Base-by-base conservation (phyloP, 2,797 vertebrate genomes). In the Silurus aristotelis region DNA sequence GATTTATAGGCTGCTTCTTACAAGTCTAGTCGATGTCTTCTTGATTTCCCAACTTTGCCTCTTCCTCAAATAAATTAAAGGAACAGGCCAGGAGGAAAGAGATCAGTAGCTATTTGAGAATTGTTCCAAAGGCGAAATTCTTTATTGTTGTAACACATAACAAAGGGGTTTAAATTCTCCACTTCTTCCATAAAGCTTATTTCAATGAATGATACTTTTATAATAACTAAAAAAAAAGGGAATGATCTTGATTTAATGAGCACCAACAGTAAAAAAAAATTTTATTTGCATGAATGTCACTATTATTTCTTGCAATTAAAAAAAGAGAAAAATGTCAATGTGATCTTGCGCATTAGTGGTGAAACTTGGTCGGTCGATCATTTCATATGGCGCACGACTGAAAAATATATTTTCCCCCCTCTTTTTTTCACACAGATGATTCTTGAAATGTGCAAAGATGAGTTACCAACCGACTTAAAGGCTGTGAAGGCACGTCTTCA, bases 401-500 rank as follows among this genome's bases (percentile, higher is more conserved):
- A 12, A 25, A 66, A 58, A 58, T 38, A 75, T 31, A 25, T 4
- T 38, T 55, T 0, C 20, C 9, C 27, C 7, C 25, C n/a, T 9
- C 22, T 31, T 31, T 31, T 83, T 6, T 10, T n/a, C 25, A 56
- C 56, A 77, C 85, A 88, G 87, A 72, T 84, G 85, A 78, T 86
- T 20, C 87, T 88, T 66, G 87, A 88, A 84, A 82, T 84, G 85
- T 88, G 87, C 63, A 87, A 76, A 84, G 82, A 72, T 52, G 86
- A 87, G n/a, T 27, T 80, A 15, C 77, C 83, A 52, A 81, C 81
- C 0, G 71, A 87, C 63, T 17, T 81, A 20, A 46, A 76, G 17
- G 52, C 77, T 4, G 43, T 87, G 27, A 75, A 17, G 55, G 68
- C 22, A 15, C 55, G 63, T 68, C 82, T 84, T 84, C 52, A 80